Conservation (phyloP, 2,113 vertebrate species). For the Ammospiza caudacuta region DNA sequence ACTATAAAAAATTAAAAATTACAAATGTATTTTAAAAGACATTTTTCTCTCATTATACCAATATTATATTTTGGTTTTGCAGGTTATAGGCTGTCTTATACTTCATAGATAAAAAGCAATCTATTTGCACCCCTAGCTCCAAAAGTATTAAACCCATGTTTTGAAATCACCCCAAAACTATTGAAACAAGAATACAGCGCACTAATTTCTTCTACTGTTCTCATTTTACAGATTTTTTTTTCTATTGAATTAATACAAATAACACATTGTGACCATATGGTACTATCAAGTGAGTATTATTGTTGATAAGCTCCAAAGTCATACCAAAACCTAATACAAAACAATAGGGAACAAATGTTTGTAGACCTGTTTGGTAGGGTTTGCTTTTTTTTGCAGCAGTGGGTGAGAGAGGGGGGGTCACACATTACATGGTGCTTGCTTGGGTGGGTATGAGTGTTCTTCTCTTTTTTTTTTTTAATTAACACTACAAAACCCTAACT, state of each 20-base stretch:
- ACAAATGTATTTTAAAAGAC: neutral
- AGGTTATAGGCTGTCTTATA: neutral
- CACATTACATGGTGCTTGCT: neutral
- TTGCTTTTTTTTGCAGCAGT: fast-evolving
- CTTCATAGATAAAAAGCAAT: neutral
- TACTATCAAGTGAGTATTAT: neutral
- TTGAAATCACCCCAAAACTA: constrained; percentile 18
- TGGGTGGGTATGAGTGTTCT: neutral
- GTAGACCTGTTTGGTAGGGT: neutral
- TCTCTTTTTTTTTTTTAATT: neutral
- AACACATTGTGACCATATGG: neutral
- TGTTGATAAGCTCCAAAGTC: neutral
- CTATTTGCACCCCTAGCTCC: neutral
- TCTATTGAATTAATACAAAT: neutral
- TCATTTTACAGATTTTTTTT: neutral
- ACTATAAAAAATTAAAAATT: neutral
- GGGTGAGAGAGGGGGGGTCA: fast-evolving
- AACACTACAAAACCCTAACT: neutral
- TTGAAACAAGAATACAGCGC: neutral
- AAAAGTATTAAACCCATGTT: neutral
- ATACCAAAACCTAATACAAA: neutral
- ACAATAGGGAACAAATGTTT: neutral
- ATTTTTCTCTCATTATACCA: neutral
- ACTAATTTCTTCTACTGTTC: neutral
- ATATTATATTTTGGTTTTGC: neutral